Conservation (phyloP, 2,113 vertebrate genomes). For the Silurus glanis region DNA sequence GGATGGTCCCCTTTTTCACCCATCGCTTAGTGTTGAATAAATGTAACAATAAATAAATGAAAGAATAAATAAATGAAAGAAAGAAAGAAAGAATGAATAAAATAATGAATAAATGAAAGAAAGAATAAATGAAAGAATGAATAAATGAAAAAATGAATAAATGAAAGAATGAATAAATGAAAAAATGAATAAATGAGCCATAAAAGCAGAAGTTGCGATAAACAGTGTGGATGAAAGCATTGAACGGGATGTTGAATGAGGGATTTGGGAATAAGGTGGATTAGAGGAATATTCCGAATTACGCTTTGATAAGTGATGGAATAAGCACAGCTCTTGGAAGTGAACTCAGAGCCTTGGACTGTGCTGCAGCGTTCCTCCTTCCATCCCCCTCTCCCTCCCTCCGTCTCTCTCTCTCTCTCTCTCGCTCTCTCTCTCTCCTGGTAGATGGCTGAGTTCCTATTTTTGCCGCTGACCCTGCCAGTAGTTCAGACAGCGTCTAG, state of each 20-base stretch:
- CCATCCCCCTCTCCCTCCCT: background rate
- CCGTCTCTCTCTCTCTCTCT: background rate
- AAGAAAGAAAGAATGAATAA: no score
- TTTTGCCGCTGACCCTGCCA: constrained; percentile 57
- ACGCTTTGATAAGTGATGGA: constrained; percentile 23
- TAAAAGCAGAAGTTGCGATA: background rate
- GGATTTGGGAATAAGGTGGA: constrained; percentile 6
- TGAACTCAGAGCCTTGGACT: constrained; percentile 22
- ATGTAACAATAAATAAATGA: background rate
- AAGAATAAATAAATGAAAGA: no score
- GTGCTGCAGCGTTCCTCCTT: background rate
- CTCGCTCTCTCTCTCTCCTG: constrained; percentile 39
- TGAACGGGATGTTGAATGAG: no score
- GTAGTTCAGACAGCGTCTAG: constrained; percentile 41
- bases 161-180: no score
- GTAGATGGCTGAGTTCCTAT: constrained; percentile 55
- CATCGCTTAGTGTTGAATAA: background rate
- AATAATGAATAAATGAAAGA: no score
- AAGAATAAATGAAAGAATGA: no score
- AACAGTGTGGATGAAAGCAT: background rate
- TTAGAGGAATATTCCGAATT: constrained; percentile 5
- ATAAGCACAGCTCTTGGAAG: constrained; percentile 49
- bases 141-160: no score
- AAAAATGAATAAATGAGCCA: no score
- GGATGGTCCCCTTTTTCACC: background rate